A percentile compares a stretch with the other conserved stretches of the same genome.
phyloP scores from a whole-genome alignment of 2,888 invertebrate genomes.

The Ochropleura leucogaster region DNA sequence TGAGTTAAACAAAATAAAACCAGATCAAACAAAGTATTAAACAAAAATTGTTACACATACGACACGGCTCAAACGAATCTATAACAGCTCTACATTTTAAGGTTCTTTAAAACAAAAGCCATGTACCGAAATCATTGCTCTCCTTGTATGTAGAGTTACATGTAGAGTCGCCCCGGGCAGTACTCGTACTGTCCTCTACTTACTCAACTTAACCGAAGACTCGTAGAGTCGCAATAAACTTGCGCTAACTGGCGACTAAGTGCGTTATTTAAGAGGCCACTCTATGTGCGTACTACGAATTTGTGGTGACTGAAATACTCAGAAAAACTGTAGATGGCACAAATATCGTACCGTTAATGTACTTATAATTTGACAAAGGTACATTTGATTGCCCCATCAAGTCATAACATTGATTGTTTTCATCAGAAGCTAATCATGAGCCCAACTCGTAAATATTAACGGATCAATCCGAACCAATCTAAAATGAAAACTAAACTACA shows the following conservation, averaged over 20 bases:
- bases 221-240: conserved; percentile 76
- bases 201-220: conserved; percentile 66
- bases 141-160: conserved; percentile 18
- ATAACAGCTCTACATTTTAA: not conserved
- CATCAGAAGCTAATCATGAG: not conserved
- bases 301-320: conserved; percentile 3
- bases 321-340: not conserved
- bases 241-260: conserved; percentile 72
- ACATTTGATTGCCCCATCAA: not conserved
- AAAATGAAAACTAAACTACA: not conserved
- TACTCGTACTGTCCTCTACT: conserved; percentile 52
- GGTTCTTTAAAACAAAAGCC: conserved; percentile 52
- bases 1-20: too few species aligned
- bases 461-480: not conserved
- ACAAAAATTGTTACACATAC: not conserved
- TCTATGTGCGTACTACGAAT: conserved; percentile 21
- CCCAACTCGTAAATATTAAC: not conserved
- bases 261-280: conserved; percentile 73
- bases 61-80: not conserved
- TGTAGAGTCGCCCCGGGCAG: conserved; percentile 53
- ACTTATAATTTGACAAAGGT: not conserved
- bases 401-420: not conserved
- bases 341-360: not conserved
- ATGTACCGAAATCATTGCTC: conserved; percentile 40
- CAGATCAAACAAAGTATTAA: not conserved